Base-by-base conservation (phyloP, 2,797 vertebrate genomes). In the Poeciliopsis gracilis region DNA sequence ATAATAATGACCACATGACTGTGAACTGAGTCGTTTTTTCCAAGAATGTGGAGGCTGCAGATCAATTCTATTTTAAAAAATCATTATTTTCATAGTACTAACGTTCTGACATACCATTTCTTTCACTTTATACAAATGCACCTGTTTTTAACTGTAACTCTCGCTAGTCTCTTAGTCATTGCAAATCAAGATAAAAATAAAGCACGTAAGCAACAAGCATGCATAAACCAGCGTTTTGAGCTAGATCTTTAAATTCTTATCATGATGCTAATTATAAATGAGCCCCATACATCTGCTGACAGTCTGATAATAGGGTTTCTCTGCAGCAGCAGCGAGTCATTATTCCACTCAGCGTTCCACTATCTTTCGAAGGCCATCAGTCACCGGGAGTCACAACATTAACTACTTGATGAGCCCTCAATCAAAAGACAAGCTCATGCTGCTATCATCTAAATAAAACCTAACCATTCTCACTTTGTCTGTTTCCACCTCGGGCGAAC, bases 371-470 rank as follows among this genome's bases (percentile, higher is more conserved):
- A 84, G 69, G 53, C 84, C 81, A 90, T 92, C 89, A 57, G 81
- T 90, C 86, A 91, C 67, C 80, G 77, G 75, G 72, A 75, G 77
- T 76, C 85, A 76, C 70, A 75, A 86, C 82, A 84, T 93, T 86
- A 94, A 93, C 89, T 89, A 90, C 78, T 82, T 91, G 92, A 93
- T 93, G 91, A 94, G 87, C 81, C 82, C 59, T 91, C 86, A 86
- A 90, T 94, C 89, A 91, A 72, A 76, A 72, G 61, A 75, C 36
- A 49, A 80, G 76, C 84, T 82, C 71, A 73, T 28, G 80, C 86
- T 80, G 83, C 87, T 82, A 78, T 91, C 89, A 89, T 90, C 87
- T 72, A 77, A 90, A 84, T n/a, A 49, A 79, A 77, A 51, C 72
- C 33, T 72, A 45, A 72, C 76, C 78, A 38, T 16, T 61, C 76